These are phyloP conservation scores for Abscondita cerata DNA, from an alignment of 2,888 invertebrate genomes.

Conservation along the genomic window DNA sequence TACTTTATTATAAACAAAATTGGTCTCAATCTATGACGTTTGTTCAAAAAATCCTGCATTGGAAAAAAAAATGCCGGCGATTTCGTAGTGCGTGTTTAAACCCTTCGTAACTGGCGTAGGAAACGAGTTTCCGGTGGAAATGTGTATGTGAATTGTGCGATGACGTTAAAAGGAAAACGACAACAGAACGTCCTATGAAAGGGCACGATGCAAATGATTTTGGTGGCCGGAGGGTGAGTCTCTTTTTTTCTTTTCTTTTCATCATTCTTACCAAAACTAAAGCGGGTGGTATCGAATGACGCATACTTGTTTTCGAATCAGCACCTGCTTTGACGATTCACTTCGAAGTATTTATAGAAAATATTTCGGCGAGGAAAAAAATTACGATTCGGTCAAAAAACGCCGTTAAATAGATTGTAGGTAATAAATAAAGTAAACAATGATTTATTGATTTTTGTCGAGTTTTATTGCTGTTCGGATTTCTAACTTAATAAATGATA, in stretches of 20 bases:
- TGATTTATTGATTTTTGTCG: no score
- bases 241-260: background rate
- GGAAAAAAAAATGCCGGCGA: slow-evolving; percentile 1
- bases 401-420: no score
- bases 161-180: slow-evolving; percentile 4
- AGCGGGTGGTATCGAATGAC: no score
- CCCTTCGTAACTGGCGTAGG: no score
- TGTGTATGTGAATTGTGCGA: slow-evolving; percentile 8
- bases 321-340: no score
- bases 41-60: background rate
- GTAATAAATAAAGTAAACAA: no score
- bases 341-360: no score
- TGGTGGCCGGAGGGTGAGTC: slow-evolving; percentile 62
- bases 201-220: slow-evolving; percentile 64
- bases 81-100: slow-evolving; percentile 4
- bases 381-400: no score
- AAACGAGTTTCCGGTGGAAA: background rate
- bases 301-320: no score
- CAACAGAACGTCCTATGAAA: slow-evolving; percentile 20
- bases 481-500: no score
- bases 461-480: no score
- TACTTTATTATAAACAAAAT: slow-evolving; percentile 21
- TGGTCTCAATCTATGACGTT: slow-evolving; percentile 18
- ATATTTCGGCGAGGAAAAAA: no score
- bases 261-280: background rate